These are phyloP conservation scores for Echinometra lucunter DNA, from an alignment of 53 echinoderm and acorn worm species.

Conservation along the genomic window DNA sequence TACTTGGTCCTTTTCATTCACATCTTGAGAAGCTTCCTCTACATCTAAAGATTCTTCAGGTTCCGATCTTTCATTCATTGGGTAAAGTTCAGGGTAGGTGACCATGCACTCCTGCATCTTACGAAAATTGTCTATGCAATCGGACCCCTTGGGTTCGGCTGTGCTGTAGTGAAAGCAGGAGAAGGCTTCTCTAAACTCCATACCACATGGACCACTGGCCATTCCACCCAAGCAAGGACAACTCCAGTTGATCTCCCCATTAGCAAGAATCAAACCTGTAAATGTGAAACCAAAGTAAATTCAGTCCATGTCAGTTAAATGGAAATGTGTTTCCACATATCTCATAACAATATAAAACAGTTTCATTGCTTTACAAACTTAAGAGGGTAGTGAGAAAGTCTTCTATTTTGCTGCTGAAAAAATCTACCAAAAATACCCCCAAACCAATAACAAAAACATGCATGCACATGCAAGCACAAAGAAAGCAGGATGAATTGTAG, in stretches of 20 bases:
- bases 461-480: no score
- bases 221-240: conserved; percentile 97
- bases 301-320: no score
- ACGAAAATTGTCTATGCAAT: conserved; percentile 92
- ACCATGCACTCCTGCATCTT: conserved; percentile 95
- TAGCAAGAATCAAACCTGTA: conserved; percentile 87
- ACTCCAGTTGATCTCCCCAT: conserved; percentile 97
- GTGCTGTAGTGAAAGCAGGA: conserved; percentile 97
- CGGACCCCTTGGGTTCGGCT: conserved; percentile 87
- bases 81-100: conserved; percentile 88
- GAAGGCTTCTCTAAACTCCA: conserved; percentile 92
- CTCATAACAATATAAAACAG: no score
- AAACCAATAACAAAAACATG: no score
- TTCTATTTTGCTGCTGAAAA: no score
- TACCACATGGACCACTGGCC: conserved; percentile 95
- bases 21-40: not conserved
- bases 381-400: no score
- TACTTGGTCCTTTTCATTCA: not conserved
- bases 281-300: not conserved
- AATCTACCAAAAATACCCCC: no score
- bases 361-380: no score
- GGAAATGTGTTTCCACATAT: no score
- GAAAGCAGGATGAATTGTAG: no score
- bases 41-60: not conserved
- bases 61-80: conserved; percentile 65